phyloP scores from a whole-genome alignment of 2,888 invertebrate genomes.

The Petrolisthes manimaculis region DNA sequence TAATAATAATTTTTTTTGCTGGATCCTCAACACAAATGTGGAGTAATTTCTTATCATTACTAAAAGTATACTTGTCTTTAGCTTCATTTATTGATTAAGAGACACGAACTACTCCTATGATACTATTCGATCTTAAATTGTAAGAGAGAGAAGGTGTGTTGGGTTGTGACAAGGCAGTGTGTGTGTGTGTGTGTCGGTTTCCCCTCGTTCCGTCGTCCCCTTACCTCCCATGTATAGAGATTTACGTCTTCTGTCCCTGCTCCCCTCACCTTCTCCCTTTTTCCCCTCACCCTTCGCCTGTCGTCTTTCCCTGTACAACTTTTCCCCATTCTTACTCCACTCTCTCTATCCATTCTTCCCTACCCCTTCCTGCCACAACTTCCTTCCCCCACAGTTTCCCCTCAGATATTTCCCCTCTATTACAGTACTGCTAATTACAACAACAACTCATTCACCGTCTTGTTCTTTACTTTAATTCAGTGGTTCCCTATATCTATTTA shows the following conservation, averaged over 20 bases:
- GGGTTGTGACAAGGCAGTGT: background rate
- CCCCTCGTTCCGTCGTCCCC: slow-evolving; percentile 17
- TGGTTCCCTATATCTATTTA: no score
- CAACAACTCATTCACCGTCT: no score
- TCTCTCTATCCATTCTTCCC: background rate
- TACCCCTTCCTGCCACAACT: background rate
- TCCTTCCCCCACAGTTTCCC: slow-evolving; percentile 5
- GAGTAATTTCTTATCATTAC: no score
- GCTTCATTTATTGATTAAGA: no score
- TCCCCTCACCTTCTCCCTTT: background rate
- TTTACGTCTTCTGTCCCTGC: slow-evolving; percentile 26
- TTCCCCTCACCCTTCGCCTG: background rate
- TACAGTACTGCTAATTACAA: no score
- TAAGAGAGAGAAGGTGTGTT: background rate
- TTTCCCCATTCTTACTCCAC: no score
- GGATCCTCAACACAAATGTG: no score
- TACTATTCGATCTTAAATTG: background rate
- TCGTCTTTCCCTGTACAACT: background rate
- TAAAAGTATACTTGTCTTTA: no score
- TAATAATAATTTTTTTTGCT: no score
- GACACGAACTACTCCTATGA: no score
- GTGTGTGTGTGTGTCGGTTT: slow-evolving; percentile 23
- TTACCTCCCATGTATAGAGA: slow-evolving; percentile 30
- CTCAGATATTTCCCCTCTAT: no score
- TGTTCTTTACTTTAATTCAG: no score